Percentiles rank a stretch among this genome's conserved stretches.
Evolutionary conservation across 2,888 invertebrate genomes (phyloP).

Genomic region (Diadromus collaris): DNA sequence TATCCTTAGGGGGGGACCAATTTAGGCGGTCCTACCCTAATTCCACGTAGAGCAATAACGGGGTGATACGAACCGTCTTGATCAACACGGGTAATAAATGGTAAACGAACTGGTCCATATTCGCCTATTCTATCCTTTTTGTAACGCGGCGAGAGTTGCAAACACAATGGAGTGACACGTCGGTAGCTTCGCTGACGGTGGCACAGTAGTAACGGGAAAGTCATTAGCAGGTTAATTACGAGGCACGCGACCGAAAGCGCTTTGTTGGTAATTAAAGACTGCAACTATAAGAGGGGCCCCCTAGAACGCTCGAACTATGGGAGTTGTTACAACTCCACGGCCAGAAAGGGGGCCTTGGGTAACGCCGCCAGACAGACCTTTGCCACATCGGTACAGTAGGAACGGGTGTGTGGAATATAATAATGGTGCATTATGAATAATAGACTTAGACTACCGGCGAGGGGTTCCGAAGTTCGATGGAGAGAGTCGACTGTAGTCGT

Average conservation of each 20-base stretch:
- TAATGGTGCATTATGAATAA: constrained; percentile 11
- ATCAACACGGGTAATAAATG: no score
- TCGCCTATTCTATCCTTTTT: no score
- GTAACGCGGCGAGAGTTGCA: not conserved
- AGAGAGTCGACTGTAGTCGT: constrained; percentile 17
- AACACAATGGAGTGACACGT: constrained; percentile 29
- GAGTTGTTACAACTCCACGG: not conserved
- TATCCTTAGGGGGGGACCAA: no score
- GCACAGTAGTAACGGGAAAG: constrained; percentile 39
- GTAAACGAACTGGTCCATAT: no score
- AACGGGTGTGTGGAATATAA: constrained; percentile 1
- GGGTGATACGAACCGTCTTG: no score
- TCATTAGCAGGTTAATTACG: constrained; percentile 69
- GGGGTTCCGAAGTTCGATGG: not conserved
- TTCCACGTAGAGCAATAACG: not conserved
- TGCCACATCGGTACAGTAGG: not conserved
- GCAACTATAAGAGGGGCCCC: not conserved
- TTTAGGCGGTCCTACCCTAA: no score
- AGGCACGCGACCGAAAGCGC: constrained; percentile 61
- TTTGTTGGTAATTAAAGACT: constrained; percentile 68
- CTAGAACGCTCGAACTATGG: not conserved
- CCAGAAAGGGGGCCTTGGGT: constrained; percentile 2
- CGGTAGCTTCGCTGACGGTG: constrained; percentile 37
- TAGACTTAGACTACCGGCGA: not conserved
- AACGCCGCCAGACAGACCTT: not conserved